Base-by-base conservation (phyloP, 2,888 invertebrate species). In the Athalia circularis region DNA sequence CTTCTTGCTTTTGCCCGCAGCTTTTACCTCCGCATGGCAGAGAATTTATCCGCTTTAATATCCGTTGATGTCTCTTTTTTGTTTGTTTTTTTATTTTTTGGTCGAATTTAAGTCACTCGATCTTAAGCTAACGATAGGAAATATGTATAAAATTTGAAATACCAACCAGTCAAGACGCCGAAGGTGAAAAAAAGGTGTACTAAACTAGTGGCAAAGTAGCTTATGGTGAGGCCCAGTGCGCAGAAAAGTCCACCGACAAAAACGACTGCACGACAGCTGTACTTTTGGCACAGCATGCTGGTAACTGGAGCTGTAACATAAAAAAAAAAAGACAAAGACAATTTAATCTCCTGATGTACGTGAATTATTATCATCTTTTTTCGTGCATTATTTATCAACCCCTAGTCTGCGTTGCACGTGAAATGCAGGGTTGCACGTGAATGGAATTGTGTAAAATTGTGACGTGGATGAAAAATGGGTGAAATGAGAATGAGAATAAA, bases 231-330 rank as follows among this genome's bases (percentile, higher is more conserved):
- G 11, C 95, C 95, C 0, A 94, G 91, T 0, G 94, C 94, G 84
- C 95, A 95, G 88, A 95, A 94, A 67, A 95, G 89, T 0, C 95
- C 95, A 0, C 95, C 95, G 77, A 93, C 92, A 87, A 95, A 95
- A 59, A 95, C 95, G 0, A 95, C 95, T 3, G 93, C 90, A 0
- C 95, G 92, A 81, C 95, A 95, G 83, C 91, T 91, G 86, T 91
- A 91, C 81, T 90, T 90, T 85, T 95, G 95, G 83, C 95, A 95
- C 0, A 95, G 90, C 9, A 95, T 94, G 79, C 95, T 95, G 0
- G 95, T 95, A 0, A 95, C 91, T 0, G 95, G 95, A 0, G 95
- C 95, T 93, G 91, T 6, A 64, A 75, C 47, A 9, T 29, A 54
- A 54, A 0, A n/a, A 3, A 62, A 15, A 62, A 61, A 11, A 15